Conservation (phyloP, 2,888 invertebrate species). For the Amblyjoppa fuscipennis region DNA sequence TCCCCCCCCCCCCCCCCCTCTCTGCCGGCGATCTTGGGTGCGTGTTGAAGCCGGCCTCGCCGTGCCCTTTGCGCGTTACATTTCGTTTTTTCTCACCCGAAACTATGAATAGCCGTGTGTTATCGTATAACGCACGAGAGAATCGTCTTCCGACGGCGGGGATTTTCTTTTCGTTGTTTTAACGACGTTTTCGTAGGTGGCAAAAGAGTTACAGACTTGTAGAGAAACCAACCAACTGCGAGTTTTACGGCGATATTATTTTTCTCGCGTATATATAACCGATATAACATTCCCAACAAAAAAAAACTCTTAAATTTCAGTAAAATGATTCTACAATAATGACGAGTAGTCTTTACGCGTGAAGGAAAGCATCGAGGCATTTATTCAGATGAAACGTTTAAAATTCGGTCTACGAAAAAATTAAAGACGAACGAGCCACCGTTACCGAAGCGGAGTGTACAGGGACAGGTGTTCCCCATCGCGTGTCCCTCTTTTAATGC, state of each 20-base stretch:
- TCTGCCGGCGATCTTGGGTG: background rate
- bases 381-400: background rate
- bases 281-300: background rate
- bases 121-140: constrained; percentile 51
- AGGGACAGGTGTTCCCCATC: constrained; percentile 1
- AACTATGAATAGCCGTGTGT: constrained; percentile 60
- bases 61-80: constrained; percentile 25
- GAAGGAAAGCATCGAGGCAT: background rate
- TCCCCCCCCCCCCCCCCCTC: background rate
- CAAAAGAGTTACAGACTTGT: constrained; percentile 27
- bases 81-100: constrained; percentile 42
- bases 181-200: constrained; percentile 23
- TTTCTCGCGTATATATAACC: background rate
- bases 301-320: background rate
- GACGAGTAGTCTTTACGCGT: background rate
- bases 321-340: background rate
- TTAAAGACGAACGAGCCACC: background rate
- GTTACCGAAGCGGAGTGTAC: constrained; percentile 2
- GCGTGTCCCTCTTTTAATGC: constrained; percentile 4
- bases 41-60: constrained; percentile 15
- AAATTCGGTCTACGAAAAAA: background rate
- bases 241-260: background rate
- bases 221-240: background rate
- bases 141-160: constrained; percentile 4
- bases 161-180: constrained; percentile 15